Evolutionary conservation across 2,797 vertebrate genomes (phyloP), one percentile per base, ranked within the genome.

Genomic region (Cossypha polioptera): DNA sequence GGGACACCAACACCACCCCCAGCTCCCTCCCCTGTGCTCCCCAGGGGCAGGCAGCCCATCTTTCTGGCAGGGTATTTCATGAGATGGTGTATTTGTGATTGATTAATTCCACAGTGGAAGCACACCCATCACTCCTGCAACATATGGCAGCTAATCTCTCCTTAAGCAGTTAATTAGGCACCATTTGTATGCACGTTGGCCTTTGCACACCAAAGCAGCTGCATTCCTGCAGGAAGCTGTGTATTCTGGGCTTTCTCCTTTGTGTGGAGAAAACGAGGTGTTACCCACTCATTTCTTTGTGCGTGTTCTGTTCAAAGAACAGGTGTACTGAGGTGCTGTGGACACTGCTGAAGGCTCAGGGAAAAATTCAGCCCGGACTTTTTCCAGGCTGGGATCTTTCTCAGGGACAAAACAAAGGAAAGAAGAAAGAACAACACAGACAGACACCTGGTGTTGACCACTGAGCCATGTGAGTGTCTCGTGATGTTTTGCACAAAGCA

Each of bases 121-220:
- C 73, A 42, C 94, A 93, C 74, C 79, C 88, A 90, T 96, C 96
- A 79, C 91, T 96, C 95, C 76, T 77, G 82, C 71, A 85, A 15
- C 95, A 96, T 95, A 94, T 95, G 95, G 95, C 93, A 91, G 82
- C 92, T 97, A 95, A 96, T 97, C 95, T 71, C 95, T 95, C 95
- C 93, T 96, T 94, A 94, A 95, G 95, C 84, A 90, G 88, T 88
- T 96, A 97, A 96, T 97, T 97, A 97, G 90, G 92, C 92, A 84
- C 88, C 81, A 91, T 96, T 96, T 95, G 92, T 80, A 94, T 85
- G 93, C 91, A 78, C 50, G 28, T 75, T 9, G 28, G 66, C 91
- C 89, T 94, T 88, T 50, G 63, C 42, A 18, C 8, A 1, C 65
- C 58, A 21, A 43, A 61, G 73, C 13, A 54, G 71, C 88, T 92